Base-by-base conservation (phyloP, 2,113 vertebrate genomes). In the Datnioides undecimradiatus region DNA sequence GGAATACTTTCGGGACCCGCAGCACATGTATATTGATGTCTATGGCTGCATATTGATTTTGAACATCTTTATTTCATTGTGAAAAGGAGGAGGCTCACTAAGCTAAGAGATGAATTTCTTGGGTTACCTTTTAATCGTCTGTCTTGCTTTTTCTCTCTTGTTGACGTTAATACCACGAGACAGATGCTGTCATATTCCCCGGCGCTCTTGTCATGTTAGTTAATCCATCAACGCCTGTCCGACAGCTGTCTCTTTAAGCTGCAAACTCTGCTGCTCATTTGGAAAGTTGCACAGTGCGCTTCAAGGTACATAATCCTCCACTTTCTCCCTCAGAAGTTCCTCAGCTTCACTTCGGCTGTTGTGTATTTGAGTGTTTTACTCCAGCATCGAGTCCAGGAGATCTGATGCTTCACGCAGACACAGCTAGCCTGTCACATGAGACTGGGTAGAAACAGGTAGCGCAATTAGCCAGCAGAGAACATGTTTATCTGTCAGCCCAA, bases 401-500 rank as follows among this genome's bases (percentile, higher is more conserved):
- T 89, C 80, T 91, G 80, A 93, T 71, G 80, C 80, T 87, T 88
- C 74, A 72, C 57, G 6, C 40, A 76, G 63, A 88, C 77, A 78
- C 48, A 62, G 77, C 73, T 33, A 76, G 66, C 64, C 46, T 92
- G 91, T 90, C 89, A 92, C 69, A 51, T 54, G 57, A 87, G 76
- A 84, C 57, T 52, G 80, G 57, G 6, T 76, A 49, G 82, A 79
- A 91, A 89, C 87, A 92, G 88, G 85, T 92, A 87, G 82, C 63
- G 85, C 90, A 91, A 90, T 94, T 93, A 92, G 85, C 89, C 81
- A 49, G 36, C 57, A 45, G 52, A 86, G 68, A 90, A 84, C 80
- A 84, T 93, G 82, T 93, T 93, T 92, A 91, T 93, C 87, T 88
- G 87, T 87, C 88, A 91, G 82, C 77, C 55, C 57, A 49, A 64